Evolutionary conservation across 2,888 invertebrate species (phyloP), one percentile per base, ranked within the genome.

Genomic region (Elaeidobius kamerunicus): DNA sequence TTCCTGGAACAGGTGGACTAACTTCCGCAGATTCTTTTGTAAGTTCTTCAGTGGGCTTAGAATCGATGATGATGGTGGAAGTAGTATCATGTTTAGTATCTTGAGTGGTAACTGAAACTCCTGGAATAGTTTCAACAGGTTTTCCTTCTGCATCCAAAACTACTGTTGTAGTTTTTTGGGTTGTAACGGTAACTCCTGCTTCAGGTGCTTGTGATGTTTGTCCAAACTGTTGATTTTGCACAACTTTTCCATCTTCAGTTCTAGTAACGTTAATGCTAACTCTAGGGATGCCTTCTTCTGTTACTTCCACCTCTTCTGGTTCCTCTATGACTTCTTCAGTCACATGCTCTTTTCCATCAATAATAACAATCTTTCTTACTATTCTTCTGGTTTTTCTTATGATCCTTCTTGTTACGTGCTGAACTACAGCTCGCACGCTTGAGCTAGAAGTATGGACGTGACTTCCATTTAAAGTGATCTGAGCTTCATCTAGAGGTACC

Each of bases 241-340:
- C 71, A 36, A 75, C 71, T 56, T 74, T 71, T 11, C 75, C 78
- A 46, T 79, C 76, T 61, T 79, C 76, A 32, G 78, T 81, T 65
- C 77, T 77, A 0, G 81, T 71, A 14, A 84, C 81, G 63, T 81
- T 85, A 32, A 86, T 85, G 52, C 83, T 83, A 12, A 86, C 82
- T 61, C 83, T 76, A 1, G 86, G 86, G 61, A 86, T 81, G 61
- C 83, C 81, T 70, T 89, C 84, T 67, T 85, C 85, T 23, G 79
- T 79, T 7, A 85, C 76, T 72, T 87, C 86, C 3, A 86, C 75
- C 68, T 84, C 83, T 65, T 87, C 91, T 0, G 91, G 91, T 69
- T 91, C 91, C 66, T 91, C 91, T 35, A 91, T 77, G 1, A 91
- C 73, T 74, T 91, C 91, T 71, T 91, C 91, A 5, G 85, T 85